Evolutionary conservation across 2,797 vertebrate genomes (phyloP).

Genomic region (Tapera naevia): DNA sequence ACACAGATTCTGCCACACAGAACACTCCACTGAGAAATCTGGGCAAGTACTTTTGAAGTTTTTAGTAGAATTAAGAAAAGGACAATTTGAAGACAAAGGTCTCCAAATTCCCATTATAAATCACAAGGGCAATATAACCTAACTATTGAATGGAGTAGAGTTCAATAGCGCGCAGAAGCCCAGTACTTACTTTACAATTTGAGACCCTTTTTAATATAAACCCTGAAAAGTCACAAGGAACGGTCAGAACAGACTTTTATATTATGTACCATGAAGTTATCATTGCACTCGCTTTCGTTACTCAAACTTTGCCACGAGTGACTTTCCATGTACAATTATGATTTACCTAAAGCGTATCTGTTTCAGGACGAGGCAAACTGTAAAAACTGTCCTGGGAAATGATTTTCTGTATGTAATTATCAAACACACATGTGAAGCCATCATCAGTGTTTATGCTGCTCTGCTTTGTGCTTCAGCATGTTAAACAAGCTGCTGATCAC

Average conservation of each 20-base stretch:
- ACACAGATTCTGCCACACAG: neutral
- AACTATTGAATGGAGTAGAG: neutral
- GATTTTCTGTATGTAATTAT: neutral
- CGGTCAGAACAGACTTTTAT: neutral
- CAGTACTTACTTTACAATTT: neutral
- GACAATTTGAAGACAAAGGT: neutral
- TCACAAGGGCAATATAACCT: neutral
- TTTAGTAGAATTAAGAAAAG: neutral
- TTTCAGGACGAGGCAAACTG: neutral
- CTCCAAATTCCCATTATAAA: neutral
- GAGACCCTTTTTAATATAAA: constrained; percentile 3
- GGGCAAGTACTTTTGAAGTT: neutral
- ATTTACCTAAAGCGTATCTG: neutral
- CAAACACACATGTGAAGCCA: neutral
- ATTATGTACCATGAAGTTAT: constrained; percentile 1
- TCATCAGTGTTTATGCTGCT: neutral
- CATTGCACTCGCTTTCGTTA: neutral
- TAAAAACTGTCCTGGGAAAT: constrained; percentile 17
- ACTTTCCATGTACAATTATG: neutral
- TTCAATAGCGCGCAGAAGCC: neutral
- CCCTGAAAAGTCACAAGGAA: neutral
- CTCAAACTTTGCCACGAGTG: neutral
- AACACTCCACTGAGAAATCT: neutral
- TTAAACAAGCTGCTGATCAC: neutral
- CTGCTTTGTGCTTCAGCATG: neutral